phyloP scores from a whole-genome alignment of 2,888 invertebrate species.

The Steinernema carpocapsae region DNA sequence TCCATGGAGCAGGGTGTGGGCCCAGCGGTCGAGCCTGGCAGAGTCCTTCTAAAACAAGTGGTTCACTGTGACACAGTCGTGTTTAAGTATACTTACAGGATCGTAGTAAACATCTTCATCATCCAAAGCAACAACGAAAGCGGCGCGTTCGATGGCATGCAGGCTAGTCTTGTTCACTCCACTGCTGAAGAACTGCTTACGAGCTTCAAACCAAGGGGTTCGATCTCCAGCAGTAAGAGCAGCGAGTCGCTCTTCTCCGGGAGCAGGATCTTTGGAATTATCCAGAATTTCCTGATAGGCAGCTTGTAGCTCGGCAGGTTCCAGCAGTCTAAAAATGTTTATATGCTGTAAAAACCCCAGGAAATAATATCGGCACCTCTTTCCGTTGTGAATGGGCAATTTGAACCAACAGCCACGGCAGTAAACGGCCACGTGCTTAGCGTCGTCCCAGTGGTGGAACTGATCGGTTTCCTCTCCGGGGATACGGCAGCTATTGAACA shows the following conservation, averaged over 20 bases:
- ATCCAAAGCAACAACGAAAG: conserved; percentile 88
- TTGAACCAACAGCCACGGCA: conserved; percentile 92
- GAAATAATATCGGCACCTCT: conserved; percentile 39
- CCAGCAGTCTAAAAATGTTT: too few species aligned
- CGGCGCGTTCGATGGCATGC: conserved; percentile 85
- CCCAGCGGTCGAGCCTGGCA: conserved; percentile 81
- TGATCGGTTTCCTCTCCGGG: conserved; percentile 80
- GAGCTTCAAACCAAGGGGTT: conserved; percentile 53
- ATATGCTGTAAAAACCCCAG: background rate
- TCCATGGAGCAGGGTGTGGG: conserved; percentile 85
- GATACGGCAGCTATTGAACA: conserved; percentile 92
- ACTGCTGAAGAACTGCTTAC: conserved; percentile 77
- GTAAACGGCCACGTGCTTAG: conserved; percentile 87
- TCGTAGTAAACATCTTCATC: conserved; percentile 87
- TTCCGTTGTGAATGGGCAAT: conserved; percentile 82
- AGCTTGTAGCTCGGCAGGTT: conserved; percentile 53
- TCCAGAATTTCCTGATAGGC: conserved; percentile 74
- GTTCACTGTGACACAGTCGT: background rate
- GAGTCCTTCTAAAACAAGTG: conserved; percentile 67
- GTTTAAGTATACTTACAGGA: conserved; percentile 71
- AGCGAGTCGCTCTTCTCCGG: conserved; percentile 83
- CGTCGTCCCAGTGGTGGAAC: conserved; percentile 58
- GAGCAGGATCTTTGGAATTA: conserved; percentile 76
- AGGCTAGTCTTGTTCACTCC: conserved; percentile 87
- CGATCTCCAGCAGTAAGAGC: conserved; percentile 84